These are phyloP conservation scores for Orbicella faveolata DNA, from an alignment of 64 coral and sea anemone species.

Conservation along the genomic window DNA sequence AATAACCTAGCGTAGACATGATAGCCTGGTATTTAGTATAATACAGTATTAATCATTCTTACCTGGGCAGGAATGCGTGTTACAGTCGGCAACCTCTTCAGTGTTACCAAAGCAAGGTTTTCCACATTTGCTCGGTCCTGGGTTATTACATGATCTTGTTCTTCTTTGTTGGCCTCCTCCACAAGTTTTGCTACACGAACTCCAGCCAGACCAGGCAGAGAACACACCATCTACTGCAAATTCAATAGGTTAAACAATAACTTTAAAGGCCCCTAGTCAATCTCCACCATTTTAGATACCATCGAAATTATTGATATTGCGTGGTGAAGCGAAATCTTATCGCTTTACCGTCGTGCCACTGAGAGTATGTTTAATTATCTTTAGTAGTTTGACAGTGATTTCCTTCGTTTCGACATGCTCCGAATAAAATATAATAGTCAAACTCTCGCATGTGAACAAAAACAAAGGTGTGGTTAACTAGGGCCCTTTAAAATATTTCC, in stretches of 20 bases:
- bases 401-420: too few relatives aligned
- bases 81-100: slow-evolving; percentile 4
- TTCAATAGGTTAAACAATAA: too few relatives aligned
- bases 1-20: too few relatives aligned
- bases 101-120: not conserved
- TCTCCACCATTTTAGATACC: not conserved
- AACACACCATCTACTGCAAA: slow-evolving; percentile 22
- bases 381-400: too few relatives aligned
- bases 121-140: slow-evolving; percentile 45
- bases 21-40: not conserved
- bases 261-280: not conserved
- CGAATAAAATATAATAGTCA: too few relatives aligned
- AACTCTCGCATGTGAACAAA: too few relatives aligned
- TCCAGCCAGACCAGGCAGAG: slow-evolving; percentile 12
- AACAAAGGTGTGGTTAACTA: too few relatives aligned
- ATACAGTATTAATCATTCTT: not conserved
- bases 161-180: not conserved
- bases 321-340: not conserved
- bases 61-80: slow-evolving; percentile 20
- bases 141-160: slow-evolving; percentile 10
- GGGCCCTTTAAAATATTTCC: too few relatives aligned
- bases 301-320: not conserved
- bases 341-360: too few relatives aligned
- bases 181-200: slow-evolving; percentile 11
- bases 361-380: too few relatives aligned